Percentiles rank a stretch among this genome's conserved stretches.
Conservation (phyloP, 2,797 vertebrate genomes). For the Melanotaenia maccullochi region DNA sequence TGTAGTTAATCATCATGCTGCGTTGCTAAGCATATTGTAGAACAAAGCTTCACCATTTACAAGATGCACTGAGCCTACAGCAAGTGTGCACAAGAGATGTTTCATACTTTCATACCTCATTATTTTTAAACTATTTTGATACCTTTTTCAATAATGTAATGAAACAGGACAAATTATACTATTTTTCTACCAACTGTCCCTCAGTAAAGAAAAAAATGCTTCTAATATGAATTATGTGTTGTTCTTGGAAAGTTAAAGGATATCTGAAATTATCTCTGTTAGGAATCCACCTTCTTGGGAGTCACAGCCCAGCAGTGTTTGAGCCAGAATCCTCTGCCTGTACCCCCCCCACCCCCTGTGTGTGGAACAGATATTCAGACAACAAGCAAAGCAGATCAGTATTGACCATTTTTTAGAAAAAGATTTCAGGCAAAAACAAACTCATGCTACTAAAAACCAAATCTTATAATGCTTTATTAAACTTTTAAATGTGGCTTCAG, state of each 20-base stretch:
- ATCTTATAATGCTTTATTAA: constrained; percentile 45
- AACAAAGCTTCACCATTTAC: constrained; percentile 46
- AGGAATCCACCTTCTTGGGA: constrained; percentile 23
- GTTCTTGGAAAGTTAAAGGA: constrained; percentile 33
- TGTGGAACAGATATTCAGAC: constrained; percentile 10
- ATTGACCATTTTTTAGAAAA: constrained; percentile 1
- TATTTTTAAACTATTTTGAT: constrained; percentile 76
- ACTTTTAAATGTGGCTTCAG: constrained; percentile 21
- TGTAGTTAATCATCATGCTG: constrained; percentile 25
- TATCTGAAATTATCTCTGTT: constrained; percentile 44
- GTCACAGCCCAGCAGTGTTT: background rate
- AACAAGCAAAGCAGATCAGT: constrained; percentile 32
- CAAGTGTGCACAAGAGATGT: constrained; percentile 51
- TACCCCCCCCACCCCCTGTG: background rate
- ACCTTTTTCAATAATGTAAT: constrained; percentile 65
- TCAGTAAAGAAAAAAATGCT: constrained; percentile 12
- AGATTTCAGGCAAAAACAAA: constrained; percentile 20
- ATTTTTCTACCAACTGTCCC: constrained; percentile 71
- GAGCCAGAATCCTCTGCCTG: background rate
- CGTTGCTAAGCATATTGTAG: constrained; percentile 18
- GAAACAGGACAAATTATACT: constrained; percentile 56
- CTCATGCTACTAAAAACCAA: constrained; percentile 34
- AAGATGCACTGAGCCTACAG: constrained; percentile 24
- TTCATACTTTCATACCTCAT: constrained; percentile 80
- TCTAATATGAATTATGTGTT: constrained; percentile 53